Conservation (phyloP, 2,113 vertebrate genomes). For the Erinaceus europaeus region DNA sequence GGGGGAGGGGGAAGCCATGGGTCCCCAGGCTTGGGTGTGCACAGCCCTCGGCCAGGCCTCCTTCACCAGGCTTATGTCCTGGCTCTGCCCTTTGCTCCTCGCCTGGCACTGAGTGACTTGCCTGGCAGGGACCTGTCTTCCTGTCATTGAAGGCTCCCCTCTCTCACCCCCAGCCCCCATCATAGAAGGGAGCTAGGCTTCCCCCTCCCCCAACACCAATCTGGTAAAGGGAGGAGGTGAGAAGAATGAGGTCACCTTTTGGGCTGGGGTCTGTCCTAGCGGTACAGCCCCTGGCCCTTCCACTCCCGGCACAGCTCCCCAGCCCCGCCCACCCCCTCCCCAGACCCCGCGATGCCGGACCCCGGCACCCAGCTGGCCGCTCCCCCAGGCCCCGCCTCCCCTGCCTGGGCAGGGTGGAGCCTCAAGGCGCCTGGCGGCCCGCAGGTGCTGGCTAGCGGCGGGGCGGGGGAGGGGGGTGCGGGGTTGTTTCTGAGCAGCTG, state of each 20-base stretch:
- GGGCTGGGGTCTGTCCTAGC: not conserved
- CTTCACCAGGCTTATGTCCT: not conserved
- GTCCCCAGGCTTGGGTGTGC: not conserved
- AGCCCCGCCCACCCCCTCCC: not conserved
- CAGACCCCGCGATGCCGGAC: slow-evolving; percentile 25
- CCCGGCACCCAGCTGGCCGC: not conserved
- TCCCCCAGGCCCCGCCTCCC: not conserved
- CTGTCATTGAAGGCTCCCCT: not conserved
- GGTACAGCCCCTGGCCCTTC: not conserved
- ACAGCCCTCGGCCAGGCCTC: not conserved
- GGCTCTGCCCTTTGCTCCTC: not conserved
- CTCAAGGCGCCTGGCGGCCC: slow-evolving; percentile 45
- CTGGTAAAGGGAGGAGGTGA: not conserved
- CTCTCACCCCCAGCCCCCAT: not conserved
- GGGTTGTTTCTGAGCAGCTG: slow-evolving; percentile 38
- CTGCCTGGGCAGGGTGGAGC: slow-evolving; percentile 35
- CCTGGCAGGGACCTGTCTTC: not conserved
- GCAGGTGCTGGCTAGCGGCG: slow-evolving; percentile 47
- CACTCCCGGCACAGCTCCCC: not conserved
- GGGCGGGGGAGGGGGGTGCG: not conserved
- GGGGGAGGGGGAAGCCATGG: not conserved
- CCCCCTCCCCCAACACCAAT: too few species aligned
- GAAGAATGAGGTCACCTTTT: not conserved
- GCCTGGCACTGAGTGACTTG: not conserved
- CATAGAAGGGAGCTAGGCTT: not conserved